Conservation (phyloP, 37 sponge, comb jelly and placozoan genomes). For the Ephydatia muelleri region DNA sequence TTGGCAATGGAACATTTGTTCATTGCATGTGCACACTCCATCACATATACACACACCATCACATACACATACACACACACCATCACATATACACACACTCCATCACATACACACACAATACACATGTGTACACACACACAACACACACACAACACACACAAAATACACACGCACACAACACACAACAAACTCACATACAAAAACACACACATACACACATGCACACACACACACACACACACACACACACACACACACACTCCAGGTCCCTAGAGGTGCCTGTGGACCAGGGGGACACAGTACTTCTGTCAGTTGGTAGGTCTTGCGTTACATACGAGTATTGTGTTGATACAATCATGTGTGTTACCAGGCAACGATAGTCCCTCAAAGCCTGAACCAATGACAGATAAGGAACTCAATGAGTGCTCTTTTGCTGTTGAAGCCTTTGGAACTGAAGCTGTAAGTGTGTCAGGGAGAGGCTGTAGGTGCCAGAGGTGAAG, state of each 20-base stretch:
- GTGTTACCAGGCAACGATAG: neutral
- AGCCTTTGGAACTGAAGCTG: slow-evolving; percentile 64
- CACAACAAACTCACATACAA: neutral
- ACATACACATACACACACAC: neutral
- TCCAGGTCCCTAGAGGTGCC: neutral
- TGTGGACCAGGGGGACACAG: neutral
- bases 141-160: slow-evolving; percentile 10
- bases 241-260: too few species aligned
- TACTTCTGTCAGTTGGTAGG: neutral
- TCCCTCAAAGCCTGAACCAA: slow-evolving; percentile 25
- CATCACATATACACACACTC: neutral
- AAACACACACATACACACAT: neutral
- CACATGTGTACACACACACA: neutral
- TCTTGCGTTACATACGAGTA: neutral
- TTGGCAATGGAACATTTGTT: too few species aligned
- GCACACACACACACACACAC: neutral
- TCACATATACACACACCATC: neutral
- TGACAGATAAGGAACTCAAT: slow-evolving; percentile 42
- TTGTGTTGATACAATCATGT: neutral
- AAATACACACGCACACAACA: too few species aligned
- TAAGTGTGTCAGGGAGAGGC: too few species aligned
- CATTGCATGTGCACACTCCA: too few species aligned
- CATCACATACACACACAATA: neutral
- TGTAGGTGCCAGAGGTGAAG: too few species aligned
- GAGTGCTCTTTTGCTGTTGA: slow-evolving; percentile 44